Percentiles rank a stretch among this genome's conserved stretches.
These are phyloP conservation scores for Spodoptera frugiperda DNA, from an alignment of 1,140 invertebrate species.

Conservation along the genomic window DNA sequence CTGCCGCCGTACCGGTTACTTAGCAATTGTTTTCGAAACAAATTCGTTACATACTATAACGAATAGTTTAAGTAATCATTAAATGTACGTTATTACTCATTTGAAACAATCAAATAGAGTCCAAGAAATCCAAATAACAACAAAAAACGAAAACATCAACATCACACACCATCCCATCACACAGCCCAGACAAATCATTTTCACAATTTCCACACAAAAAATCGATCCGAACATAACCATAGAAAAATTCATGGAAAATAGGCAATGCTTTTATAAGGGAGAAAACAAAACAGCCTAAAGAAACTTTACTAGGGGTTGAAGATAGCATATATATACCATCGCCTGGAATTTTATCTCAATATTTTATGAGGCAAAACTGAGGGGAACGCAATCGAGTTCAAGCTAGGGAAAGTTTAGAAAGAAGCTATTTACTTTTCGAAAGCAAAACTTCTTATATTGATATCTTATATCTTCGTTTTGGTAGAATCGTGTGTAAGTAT, in stretches of 20 bases:
- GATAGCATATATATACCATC: constrained; percentile 36
- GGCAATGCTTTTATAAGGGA: constrained; percentile 38
- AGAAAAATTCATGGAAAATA: constrained; percentile 25
- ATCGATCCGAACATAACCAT: constrained; percentile 17
- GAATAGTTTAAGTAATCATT: too few species aligned
- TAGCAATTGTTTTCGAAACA: too few species aligned
- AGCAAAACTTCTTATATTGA: not conserved
- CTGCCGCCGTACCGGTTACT: too few species aligned
- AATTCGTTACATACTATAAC: too few species aligned
- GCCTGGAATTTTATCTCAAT: constrained; percentile 56
- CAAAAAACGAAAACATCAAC: not conserved
- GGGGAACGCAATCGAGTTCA: constrained; percentile 35
- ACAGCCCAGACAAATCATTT: constrained; percentile 2
- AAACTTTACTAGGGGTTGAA: constrained; percentile 45
- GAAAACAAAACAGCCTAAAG: constrained; percentile 34
- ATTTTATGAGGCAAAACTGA: constrained; percentile 54
- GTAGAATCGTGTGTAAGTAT: not conserved
- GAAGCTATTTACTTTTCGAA: not conserved
- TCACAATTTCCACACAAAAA: constrained; percentile 5
- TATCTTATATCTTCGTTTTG: not conserved
- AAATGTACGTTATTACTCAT: too few species aligned
- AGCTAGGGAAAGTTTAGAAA: not conserved
- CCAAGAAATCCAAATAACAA: too few species aligned
- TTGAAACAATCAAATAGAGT: too few species aligned
- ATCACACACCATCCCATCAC: not conserved